Percentiles rank a stretch among this genome's conserved stretches.
Evolutionary conservation across 2,888 invertebrate genomes (phyloP).

Genomic region (Rhabditoides inermis): DNA sequence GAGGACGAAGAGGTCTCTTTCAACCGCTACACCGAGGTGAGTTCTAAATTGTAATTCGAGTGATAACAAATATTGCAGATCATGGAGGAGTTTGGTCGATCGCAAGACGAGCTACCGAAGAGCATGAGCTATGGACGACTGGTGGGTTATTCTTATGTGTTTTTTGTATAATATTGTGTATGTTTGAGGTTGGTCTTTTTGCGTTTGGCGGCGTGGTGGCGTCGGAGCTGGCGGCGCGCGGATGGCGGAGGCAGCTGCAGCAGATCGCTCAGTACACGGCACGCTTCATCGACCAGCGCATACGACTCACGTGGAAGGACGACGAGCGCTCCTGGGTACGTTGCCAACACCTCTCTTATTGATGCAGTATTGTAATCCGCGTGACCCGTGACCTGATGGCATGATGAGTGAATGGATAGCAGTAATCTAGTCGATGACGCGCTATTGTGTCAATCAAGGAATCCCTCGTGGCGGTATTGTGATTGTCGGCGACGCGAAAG

Average conservation of each 20-base stretch:
- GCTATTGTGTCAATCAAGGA: too few species aligned
- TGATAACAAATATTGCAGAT: neutral
- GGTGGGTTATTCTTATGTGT: conserved; percentile 7
- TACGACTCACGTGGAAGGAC: conserved; percentile 23
- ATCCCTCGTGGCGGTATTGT: too few species aligned
- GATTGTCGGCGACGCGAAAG: neutral
- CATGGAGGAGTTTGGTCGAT: conserved; percentile 8
- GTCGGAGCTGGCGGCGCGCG: conserved; percentile 11
- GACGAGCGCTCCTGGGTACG: conserved; percentile 27
- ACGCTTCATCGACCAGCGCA: conserved; percentile 22
- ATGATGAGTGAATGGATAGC: conserved; percentile 2
- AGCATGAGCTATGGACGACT: conserved; percentile 26
- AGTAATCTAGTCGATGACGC: too few species aligned
- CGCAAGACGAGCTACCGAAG: conserved; percentile 4
- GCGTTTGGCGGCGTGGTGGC: conserved; percentile 23
- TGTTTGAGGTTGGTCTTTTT: conserved; percentile 22
- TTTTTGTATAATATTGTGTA: neutral
- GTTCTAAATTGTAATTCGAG: neutral
- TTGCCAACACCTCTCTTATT: too few species aligned
- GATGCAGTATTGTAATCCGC: conserved; percentile 13
- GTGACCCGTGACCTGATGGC: conserved; percentile 9
- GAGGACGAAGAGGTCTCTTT: conserved; percentile 16
- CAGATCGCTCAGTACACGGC: conserved; percentile 23
- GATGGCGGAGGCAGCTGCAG: conserved; percentile 15
- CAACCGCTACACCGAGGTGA: conserved; percentile 20